phyloP scores from a whole-genome alignment of 2,888 invertebrate genomes.

The Caenorhabditis angaria region DNA sequence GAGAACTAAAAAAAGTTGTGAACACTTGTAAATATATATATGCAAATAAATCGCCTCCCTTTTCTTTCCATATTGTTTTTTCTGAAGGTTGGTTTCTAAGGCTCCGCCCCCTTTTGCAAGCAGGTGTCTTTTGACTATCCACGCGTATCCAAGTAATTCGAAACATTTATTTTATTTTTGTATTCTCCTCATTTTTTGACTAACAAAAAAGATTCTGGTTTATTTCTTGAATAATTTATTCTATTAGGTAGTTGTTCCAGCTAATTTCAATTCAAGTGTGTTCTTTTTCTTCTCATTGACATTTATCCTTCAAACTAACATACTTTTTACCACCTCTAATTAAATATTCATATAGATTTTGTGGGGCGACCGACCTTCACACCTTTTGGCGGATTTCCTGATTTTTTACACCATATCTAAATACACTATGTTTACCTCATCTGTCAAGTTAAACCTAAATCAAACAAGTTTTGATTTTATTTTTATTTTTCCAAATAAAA shows the following conservation, averaged over 20 bases:
- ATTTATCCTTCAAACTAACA: not conserved
- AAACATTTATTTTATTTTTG: not conserved
- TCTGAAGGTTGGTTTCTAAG: not conserved
- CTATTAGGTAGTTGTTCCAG: not conserved
- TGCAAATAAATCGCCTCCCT: not conserved
- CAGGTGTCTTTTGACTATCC: constrained; percentile 35
- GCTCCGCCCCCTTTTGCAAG: constrained; percentile 5
- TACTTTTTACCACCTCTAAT: not conserved
- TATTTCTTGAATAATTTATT: not conserved
- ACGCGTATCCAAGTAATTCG: constrained; percentile 23
- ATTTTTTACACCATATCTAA: no score
- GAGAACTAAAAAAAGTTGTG: constrained; percentile 29
- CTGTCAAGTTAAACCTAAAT: not conserved
- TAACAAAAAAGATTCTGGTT: not conserved
- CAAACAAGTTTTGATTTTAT: not conserved
- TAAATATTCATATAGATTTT: not conserved
- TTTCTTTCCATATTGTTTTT: not conserved
- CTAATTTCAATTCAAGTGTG: not conserved
- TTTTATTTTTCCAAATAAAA: not conserved
- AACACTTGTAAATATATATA: constrained; percentile 7
- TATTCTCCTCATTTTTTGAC: not conserved
- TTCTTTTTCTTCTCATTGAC: not conserved
- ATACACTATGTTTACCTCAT: constrained; percentile 4
- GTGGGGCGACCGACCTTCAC: not conserved
- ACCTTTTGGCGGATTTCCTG: constrained; percentile 1